Evolutionary conservation across 2,888 invertebrate species (phyloP), one percentile per base, ranked within the genome.

Genomic region (Alitta virens): DNA sequence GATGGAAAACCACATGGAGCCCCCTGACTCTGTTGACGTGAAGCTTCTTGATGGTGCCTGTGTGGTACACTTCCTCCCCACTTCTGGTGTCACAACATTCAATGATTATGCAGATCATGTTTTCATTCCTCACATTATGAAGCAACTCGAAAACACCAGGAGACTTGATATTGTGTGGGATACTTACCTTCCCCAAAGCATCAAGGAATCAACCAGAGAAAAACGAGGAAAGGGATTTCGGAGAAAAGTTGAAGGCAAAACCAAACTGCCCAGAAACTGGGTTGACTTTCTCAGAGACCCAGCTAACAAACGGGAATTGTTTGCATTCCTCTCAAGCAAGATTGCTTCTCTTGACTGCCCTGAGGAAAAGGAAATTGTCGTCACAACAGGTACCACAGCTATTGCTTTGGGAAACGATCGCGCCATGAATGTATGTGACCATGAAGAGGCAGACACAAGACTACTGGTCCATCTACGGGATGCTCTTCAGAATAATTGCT

Each of bases 151-250:
- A 23, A 42, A 40, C 9, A 23, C 23, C 5, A 14, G 42, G 2
- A 56, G 56, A 23, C 9, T 42, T 9, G 40, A 56, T 25, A 38
- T 42, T 56, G 56, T 56, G 43, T 62, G 58, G 62, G 62, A 62
- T 43, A 2, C 24, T 23, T 62, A 62, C 59, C 26, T 46, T 9
- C 38, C 49, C 18, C 42, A 43, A 2, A 62, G 62, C 46, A 59
- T 62, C 14, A 62, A 62, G 26, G 27, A 59, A 14, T 49, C 42
- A n/a, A 43, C 43, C 7, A 62, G 59, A 38, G 58, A 62, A 23
- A 60, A 51, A 33, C n/a, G 62, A 60, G 60, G 62, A 5, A 60
- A n/a, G 27, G 52, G 60, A 5, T n/a, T 18, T 14, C 3, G 60
- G 27, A 24, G 25, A 2, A 56, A 56, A 43, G 56, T 56, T 14